These are phyloP conservation scores for Benthochromis sp. DNA, from an alignment of 2,113 vertebrate genomes.

Conservation along the genomic window DNA sequence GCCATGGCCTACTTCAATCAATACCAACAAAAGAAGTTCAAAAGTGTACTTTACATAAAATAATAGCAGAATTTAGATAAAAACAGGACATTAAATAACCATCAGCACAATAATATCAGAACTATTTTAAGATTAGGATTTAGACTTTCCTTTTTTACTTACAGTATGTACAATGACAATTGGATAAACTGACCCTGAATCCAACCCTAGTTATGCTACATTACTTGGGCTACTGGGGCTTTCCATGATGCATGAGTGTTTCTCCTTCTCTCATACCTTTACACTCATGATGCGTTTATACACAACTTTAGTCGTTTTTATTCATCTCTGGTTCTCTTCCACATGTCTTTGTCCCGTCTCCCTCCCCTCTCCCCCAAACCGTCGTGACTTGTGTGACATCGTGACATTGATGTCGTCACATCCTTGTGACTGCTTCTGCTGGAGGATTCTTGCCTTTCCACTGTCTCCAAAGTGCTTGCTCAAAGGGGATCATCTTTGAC, in stretches of 20 bases:
- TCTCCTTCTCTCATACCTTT: not conserved
- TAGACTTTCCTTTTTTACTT: not conserved
- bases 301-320: not conserved
- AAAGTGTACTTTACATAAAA: not conserved
- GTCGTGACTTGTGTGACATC: not conserved
- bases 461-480: not conserved
- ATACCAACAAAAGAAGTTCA: not conserved
- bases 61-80: not conserved
- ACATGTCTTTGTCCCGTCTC: not conserved
- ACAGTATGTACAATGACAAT: not conserved
- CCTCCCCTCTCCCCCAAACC: not conserved
- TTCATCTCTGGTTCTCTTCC: not conserved
- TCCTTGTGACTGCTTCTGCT: not conserved
- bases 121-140: not conserved
- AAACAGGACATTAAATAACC: not conserved
- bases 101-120: not conserved
- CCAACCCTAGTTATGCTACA: not conserved
- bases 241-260: not conserved
- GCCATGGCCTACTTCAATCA: not conserved
- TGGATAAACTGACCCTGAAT: not conserved
- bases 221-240: not conserved
- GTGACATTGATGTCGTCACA: not conserved
- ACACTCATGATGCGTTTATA: not conserved
- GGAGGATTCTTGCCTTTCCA: not conserved
- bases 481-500: not conserved